A percentile compares a stretch with the other conserved stretches of the same genome.
phyloP scores from a whole-genome alignment of 2,797 vertebrate genomes.

The Ceyx erithaca region DNA sequence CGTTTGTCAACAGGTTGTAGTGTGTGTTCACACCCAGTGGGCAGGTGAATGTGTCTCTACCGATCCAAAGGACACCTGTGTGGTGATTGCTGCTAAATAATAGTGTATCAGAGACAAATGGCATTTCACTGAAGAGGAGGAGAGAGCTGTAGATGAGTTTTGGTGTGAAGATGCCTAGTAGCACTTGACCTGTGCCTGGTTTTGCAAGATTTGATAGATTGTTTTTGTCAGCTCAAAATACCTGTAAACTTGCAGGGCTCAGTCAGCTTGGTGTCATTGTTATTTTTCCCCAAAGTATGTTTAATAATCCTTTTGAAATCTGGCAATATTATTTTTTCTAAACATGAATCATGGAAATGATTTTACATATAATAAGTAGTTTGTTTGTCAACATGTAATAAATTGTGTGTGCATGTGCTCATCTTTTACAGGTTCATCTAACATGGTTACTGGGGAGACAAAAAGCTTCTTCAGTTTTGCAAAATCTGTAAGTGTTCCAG shows the following conservation, averaged over 20 bases:
- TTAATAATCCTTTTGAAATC: background rate
- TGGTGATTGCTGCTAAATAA: background rate
- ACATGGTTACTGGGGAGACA: constrained; percentile 99
- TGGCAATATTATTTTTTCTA: background rate
- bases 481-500: constrained; percentile 92
- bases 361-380: background rate
- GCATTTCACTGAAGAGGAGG: background rate
- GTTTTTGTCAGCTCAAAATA: background rate
- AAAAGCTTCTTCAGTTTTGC: constrained; percentile 99
- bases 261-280: background rate
- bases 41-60: too few relatives aligned
- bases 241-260: background rate
- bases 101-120: background rate
- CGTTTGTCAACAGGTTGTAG: background rate
- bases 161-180: background rate
- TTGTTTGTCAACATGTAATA: background rate
- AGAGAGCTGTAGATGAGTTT: background rate
- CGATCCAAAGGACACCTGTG: background rate
- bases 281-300: background rate
- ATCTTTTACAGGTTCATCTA: constrained; percentile 92
- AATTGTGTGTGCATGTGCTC: background rate
- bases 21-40: background rate
- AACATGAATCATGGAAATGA: background rate
- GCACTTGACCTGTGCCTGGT: background rate
- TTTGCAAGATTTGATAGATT: background rate